Evolutionary conservation across 2,113 vertebrate genomes (phyloP).

Genomic region (Lagopus leucura): DNA sequence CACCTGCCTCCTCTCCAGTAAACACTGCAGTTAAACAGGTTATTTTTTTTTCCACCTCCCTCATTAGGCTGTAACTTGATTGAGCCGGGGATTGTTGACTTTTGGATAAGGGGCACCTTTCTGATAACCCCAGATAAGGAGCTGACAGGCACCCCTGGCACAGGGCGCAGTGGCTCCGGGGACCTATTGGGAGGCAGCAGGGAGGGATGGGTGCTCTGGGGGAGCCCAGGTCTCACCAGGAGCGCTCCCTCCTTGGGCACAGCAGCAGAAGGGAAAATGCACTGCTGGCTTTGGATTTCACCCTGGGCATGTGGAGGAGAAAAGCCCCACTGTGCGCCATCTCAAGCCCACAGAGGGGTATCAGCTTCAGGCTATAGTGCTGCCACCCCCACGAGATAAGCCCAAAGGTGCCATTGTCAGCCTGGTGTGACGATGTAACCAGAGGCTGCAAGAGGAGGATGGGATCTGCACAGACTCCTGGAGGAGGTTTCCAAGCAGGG

Average conservation of each 20-base stretch:
- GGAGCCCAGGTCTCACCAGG: neutral
- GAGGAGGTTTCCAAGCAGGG: neutral
- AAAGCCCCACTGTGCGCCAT: neutral
- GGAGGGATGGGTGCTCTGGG: neutral
- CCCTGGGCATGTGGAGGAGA: neutral
- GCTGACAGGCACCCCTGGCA: neutral
- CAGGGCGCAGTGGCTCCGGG: neutral
- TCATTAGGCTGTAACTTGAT: neutral
- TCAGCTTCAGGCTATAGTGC: neutral
- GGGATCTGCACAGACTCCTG: neutral
- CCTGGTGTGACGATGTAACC: neutral
- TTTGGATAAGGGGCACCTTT: neutral
- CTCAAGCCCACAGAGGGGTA: neutral
- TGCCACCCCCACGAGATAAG: neutral
- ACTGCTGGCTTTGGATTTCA: neutral
- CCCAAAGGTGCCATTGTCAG: neutral
- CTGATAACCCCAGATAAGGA: constrained; percentile 1
- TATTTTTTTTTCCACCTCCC: neutral
- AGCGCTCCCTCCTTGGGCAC: neutral
- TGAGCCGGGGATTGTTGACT: constrained; percentile 5
- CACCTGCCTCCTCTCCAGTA: neutral
- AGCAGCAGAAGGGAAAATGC: neutral
- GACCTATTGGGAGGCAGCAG: neutral
- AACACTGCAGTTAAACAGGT: neutral
- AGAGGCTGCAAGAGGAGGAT: neutral